Evolutionary conservation across 1,140 invertebrate genomes (phyloP), one percentile per base, ranked within the genome.

Genomic region (Neelides sp.): DNA sequence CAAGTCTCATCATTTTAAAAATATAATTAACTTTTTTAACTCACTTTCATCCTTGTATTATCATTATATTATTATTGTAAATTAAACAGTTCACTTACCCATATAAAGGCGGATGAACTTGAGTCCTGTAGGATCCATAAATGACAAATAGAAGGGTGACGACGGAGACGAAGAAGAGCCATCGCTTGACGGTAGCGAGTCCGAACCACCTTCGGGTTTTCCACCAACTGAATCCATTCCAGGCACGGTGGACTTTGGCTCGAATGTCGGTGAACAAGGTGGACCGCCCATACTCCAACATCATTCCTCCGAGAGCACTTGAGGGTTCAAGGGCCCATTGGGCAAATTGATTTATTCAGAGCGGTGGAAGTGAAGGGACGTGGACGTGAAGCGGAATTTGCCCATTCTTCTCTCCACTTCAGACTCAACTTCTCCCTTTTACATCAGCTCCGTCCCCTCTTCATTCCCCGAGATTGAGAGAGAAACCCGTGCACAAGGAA

Each of bases 111-210:
- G 58, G 52, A 42, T 50, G 55, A 23, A 20, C 26, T 36, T 39
- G 53, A 17, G 54, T 55, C 8, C 41, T 28, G 36, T 57, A 52
- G 3, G 59, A 48, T 30, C 36, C 48, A 48, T 61, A 61, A 30
- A 50, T 53, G 45, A 57, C 43, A 36, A 49, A 55, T 5, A 49
- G 5, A 26, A 46, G 40, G 32, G 52, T 52, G 15, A 40, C 28
- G 17, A 52, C 22, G 13, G 49, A 46, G 15, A 50, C 39, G 15
- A 61, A 26, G 20, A 61, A 30, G 0, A 61, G 47, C 50, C 59
- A 57, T 44, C 59, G 30, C 26, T 61, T 61, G 22, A 51, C 52
- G 3, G 52, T 55, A 32, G 53, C 55, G 22, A 61, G 30, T 36
- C 54, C 52, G 36, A 61, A 50, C 32, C 55, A 28, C n/a, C 54